These are phyloP conservation scores for Zapus hudsonius DNA, from an alignment of 2,113 vertebrate genomes.

Conservation along the genomic window DNA sequence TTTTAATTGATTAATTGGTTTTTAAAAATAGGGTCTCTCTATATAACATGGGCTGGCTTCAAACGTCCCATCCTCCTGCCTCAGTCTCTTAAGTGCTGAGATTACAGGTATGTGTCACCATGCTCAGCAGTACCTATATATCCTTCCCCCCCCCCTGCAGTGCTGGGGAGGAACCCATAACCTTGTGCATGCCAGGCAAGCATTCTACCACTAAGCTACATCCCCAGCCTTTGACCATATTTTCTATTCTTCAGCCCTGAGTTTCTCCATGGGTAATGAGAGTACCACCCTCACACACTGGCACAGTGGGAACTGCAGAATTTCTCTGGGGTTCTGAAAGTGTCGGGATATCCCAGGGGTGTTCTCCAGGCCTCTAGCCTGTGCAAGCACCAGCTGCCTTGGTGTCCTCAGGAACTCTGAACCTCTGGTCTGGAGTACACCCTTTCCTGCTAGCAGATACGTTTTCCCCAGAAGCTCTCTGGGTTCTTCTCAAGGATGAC, in stretches of 20 bases:
- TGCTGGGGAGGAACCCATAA: too few relatives aligned
- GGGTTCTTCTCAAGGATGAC: neutral
- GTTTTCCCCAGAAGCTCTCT: neutral
- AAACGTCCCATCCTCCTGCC: neutral
- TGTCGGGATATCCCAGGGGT: too few relatives aligned
- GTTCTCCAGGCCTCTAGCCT: neutral
- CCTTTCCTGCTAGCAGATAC: accelerated
- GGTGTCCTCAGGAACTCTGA: neutral
- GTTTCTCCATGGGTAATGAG: neutral
- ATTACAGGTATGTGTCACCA: neutral
- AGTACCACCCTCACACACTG: neutral
- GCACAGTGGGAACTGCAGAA: too few relatives aligned
- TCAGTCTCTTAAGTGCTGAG: neutral
- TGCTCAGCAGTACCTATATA: neutral
- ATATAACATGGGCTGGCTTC: neutral
- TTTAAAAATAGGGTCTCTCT: neutral
- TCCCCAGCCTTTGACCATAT: neutral
- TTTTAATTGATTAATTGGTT: neutral
- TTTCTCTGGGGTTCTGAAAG: neutral
- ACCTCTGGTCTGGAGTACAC: neutral
- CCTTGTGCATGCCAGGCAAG: too few relatives aligned
- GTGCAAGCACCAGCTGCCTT: neutral
- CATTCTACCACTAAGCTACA: too few relatives aligned
- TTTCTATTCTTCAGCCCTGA: neutral
- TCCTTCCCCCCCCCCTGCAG: too few relatives aligned